phyloP scores from a whole-genome alignment of 2,797 vertebrate genomes.

The Brachyalestes nurse region DNA sequence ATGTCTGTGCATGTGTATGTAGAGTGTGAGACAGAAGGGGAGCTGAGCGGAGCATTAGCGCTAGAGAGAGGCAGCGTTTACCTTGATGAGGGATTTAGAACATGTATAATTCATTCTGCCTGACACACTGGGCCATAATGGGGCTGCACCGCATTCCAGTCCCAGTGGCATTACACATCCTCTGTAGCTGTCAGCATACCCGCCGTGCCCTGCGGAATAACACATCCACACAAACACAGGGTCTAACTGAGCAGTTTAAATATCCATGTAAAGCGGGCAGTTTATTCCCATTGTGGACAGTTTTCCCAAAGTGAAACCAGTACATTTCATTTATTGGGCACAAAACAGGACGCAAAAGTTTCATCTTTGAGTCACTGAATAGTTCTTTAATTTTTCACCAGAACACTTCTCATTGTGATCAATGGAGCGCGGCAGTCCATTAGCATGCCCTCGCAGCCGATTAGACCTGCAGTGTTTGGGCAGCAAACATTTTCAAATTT shows the following conservation, averaged over 20 bases:
- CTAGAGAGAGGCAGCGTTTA: conserved; percentile 35
- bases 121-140: conserved; percentile 44
- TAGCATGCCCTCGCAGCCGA: not conserved
- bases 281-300: not conserved
- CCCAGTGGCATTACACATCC: conserved; percentile 24
- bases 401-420: not conserved
- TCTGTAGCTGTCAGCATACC: conserved; percentile 28
- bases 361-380: not conserved
- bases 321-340: not conserved
- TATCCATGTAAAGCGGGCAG: conserved; percentile 2
- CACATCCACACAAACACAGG: conserved; percentile 17
- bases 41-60: conserved; percentile 26
- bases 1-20: conserved; percentile 14
- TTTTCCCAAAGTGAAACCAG: not conserved
- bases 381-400: not conserved
- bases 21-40: conserved; percentile 28
- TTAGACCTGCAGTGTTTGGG: not conserved
- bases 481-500: not conserved
- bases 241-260: conserved; percentile 14
- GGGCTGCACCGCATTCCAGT: conserved; percentile 27
- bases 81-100: conserved; percentile 53
- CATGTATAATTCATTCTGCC: conserved; percentile 60
- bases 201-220: not conserved
- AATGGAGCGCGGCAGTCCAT: not conserved
- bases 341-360: not conserved